Evolutionary conservation across 2,113 vertebrate species (phyloP).

Genomic region (Epinephelus moara): DNA sequence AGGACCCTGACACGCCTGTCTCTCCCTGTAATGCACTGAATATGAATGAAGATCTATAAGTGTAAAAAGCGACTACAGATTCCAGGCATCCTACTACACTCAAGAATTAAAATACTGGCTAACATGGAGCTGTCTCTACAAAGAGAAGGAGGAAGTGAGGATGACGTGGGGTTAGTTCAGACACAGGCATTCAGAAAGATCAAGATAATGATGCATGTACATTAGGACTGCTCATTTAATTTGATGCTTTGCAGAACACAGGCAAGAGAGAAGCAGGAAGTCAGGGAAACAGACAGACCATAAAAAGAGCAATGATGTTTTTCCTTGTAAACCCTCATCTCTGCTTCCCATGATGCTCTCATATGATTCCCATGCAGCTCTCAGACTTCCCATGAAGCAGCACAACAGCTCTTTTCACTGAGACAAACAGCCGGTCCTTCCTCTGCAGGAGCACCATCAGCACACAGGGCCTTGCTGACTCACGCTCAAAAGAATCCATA

Average conservation of each 20-base stretch:
- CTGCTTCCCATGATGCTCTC: slow-evolving; percentile 30
- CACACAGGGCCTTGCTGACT: slow-evolving; percentile 74
- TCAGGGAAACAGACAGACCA: background rate
- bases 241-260: slow-evolving; percentile 1
- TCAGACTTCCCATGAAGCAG: background rate
- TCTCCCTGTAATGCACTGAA: slow-evolving; percentile 19
- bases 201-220: slow-evolving; percentile 2
- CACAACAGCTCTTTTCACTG: slow-evolving; percentile 58
- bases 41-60: background rate
- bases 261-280: slow-evolving; percentile 16
- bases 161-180: background rate
- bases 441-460: slow-evolving; percentile 35
- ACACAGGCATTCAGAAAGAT: background rate
- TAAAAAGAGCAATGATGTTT: background rate
- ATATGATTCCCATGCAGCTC: slow-evolving; percentile 46
- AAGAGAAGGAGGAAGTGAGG: background rate
- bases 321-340: slow-evolving; percentile 5
- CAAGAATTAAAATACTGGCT: slow-evolving; percentile 15
- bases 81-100: slow-evolving; percentile 4
- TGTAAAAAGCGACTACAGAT: slow-evolving; percentile 25
- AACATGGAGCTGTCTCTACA: background rate
- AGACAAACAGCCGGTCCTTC: slow-evolving; percentile 30
- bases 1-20: background rate
- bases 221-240: slow-evolving; percentile 32
- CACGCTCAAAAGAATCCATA: slow-evolving; percentile 55